These are phyloP conservation scores for Helobdella robusta DNA, from an alignment of 2,888 invertebrate species.

Conservation along the genomic window DNA sequence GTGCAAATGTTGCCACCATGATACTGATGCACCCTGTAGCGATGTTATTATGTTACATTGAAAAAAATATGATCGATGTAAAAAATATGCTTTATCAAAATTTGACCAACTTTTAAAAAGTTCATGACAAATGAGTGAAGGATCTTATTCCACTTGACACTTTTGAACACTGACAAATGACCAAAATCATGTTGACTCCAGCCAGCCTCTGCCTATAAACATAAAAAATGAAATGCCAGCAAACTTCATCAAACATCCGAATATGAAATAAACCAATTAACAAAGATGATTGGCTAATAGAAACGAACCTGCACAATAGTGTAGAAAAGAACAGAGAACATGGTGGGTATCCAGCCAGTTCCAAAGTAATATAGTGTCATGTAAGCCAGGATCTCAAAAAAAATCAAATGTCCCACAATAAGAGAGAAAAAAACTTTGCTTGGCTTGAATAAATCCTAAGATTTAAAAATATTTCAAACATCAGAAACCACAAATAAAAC, in stretches of 20 bases:
- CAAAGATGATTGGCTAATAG: neutral
- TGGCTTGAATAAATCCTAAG: conserved; percentile 27
- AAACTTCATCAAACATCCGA: neutral
- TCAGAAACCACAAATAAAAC: neutral
- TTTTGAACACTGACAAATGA: conserved; percentile 47
- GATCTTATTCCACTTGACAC: conserved; percentile 39
- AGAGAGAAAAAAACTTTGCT: conserved; percentile 40
- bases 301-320: conserved; percentile 43
- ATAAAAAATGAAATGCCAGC: neutral
- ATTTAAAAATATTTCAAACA: neutral
- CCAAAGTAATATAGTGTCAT: conserved; percentile 41
- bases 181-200: conserved; percentile 50
- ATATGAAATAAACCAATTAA: neutral
- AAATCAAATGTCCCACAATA: conserved; percentile 41
- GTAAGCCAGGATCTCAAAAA: conserved; percentile 43
- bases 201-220: conserved; percentile 43
- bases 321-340: conserved; percentile 38
- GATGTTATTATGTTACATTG: no score
- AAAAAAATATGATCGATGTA: neutral
- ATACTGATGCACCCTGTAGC: conserved; percentile 44
- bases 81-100: neutral
- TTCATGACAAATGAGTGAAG: conserved; percentile 45
- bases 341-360: conserved; percentile 41
- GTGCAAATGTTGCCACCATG: conserved; percentile 51
- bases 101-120: conserved; percentile 41